Percentiles rank a stretch among this genome's conserved stretches.
Evolutionary conservation across 2,888 invertebrate species (phyloP).

Genomic region (Melieria omissa): DNA sequence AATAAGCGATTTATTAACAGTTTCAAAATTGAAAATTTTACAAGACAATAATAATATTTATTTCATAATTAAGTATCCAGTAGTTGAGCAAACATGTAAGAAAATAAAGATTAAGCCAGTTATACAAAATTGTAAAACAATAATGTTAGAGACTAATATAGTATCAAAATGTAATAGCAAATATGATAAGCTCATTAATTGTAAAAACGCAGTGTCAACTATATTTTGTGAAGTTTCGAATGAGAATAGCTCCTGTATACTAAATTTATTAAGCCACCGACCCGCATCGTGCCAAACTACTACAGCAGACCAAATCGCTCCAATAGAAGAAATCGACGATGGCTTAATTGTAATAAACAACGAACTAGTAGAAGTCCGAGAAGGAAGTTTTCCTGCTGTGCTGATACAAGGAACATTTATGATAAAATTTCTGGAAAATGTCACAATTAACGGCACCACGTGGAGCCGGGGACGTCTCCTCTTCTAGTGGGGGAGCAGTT

Average conservation of each 20-base stretch:
- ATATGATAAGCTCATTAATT: constrained; percentile 1
- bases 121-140: background rate
- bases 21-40: constrained; percentile 17
- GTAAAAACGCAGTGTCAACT: constrained; percentile 6
- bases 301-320: background rate
- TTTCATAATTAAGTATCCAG: constrained; percentile 10
- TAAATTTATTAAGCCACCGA: constrained; percentile 1
- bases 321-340: background rate
- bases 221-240: background rate
- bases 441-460: constrained; percentile 11
- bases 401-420: background rate
- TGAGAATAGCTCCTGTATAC: background rate
- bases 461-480: constrained; percentile 17
- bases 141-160: background rate
- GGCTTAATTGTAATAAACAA: constrained; percentile 7
- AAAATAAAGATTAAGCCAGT: constrained; percentile 12
- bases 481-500: constrained; percentile 2
- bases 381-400: background rate
- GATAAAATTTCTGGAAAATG: constrained; percentile 10
- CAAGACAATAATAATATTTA: constrained; percentile 6
- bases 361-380: background rate
- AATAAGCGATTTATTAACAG: constrained; percentile 21
- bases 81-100: constrained; percentile 12
- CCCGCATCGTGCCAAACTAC: background rate
- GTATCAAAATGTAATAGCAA: background rate